Evolutionary conservation across 2,888 invertebrate genomes (phyloP).

Genomic region (Cheilosia urbana): DNA sequence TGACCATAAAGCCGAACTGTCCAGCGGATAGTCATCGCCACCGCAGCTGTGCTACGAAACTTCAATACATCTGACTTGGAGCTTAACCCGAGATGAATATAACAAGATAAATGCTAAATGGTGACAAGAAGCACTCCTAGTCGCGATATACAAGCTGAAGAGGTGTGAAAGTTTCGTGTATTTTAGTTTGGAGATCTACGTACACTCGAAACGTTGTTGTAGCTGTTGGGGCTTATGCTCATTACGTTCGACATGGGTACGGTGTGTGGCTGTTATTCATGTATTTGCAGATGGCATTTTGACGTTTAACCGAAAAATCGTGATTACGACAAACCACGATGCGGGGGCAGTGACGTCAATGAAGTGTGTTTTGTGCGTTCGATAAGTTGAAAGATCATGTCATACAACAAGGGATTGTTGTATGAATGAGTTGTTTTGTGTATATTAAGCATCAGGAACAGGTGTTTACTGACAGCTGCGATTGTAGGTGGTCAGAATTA

Average conservation of each 20-base stretch:
- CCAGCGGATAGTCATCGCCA: constrained; percentile 7
- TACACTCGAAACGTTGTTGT: not conserved
- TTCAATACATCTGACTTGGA: constrained; percentile 31
- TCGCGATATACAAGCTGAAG: constrained; percentile 22
- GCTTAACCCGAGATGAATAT: constrained; percentile 44
- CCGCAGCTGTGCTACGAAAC: not conserved
- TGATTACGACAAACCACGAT: constrained; percentile 13
- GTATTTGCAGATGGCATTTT: constrained; percentile 33
- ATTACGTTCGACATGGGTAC: constrained; percentile 21
- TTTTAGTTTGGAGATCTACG: constrained; percentile 8
- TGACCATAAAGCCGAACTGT: not conserved
- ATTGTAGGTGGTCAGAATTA: not conserved
- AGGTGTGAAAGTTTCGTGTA: constrained; percentile 45
- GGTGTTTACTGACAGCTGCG: not conserved
- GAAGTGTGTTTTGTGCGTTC: constrained; percentile 19
- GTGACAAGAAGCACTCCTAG: constrained; percentile 44
- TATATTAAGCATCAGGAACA: not conserved
- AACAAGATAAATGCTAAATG: constrained; percentile 47
- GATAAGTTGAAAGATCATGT: constrained; percentile 15
- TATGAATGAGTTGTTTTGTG: not conserved
- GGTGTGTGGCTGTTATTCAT: not conserved
- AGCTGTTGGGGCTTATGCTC: constrained; percentile 8
- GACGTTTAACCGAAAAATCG: constrained; percentile 18
- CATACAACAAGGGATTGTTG: not conserved
- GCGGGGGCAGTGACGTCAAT: constrained; percentile 2